phyloP scores from a whole-genome alignment of 2,113 vertebrate genomes.

The Capreolus pygargus region DNA sequence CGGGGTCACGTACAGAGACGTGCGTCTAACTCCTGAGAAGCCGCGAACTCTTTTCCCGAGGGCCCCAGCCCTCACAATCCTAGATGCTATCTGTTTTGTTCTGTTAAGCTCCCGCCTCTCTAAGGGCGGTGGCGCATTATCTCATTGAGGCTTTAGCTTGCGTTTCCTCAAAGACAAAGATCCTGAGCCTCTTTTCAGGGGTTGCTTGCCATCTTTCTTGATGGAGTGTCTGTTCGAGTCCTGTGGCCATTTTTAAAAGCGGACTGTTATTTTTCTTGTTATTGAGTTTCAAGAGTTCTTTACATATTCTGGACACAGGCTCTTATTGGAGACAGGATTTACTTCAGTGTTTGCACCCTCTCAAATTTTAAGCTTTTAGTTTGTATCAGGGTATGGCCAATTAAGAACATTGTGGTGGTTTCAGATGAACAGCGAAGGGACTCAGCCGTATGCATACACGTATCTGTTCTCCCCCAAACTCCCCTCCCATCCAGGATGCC shows the following conservation, averaged over 20 bases:
- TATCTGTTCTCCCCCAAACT: not conserved
- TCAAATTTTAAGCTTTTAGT: not conserved
- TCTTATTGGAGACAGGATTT: not conserved
- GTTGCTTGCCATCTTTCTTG: not conserved
- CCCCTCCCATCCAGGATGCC: not conserved
- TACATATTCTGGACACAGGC: not conserved
- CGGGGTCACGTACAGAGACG: accelerated
- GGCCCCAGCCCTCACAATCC: not conserved
- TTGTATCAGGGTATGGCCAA: accelerated
- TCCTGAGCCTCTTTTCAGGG: not conserved
- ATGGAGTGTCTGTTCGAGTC: not conserved
- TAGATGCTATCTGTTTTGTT: not conserved
- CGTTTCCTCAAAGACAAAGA: not conserved
- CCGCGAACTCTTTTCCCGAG: not conserved
- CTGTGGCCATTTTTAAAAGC: not conserved
- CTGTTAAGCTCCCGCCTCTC: not conserved
- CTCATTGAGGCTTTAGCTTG: not conserved
- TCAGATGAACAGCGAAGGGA: not conserved
- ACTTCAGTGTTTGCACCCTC: not conserved
- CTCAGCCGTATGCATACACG: accelerated
- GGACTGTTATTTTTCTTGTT: not conserved
- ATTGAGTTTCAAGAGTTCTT: not conserved
- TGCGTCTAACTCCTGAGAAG: not conserved
- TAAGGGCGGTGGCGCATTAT: no score
- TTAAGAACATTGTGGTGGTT: accelerated